A percentile compares a stretch with the other conserved stretches of the same genome.
Conservation (phyloP, 2,113 vertebrate genomes). For the Bujurquina vittata region DNA sequence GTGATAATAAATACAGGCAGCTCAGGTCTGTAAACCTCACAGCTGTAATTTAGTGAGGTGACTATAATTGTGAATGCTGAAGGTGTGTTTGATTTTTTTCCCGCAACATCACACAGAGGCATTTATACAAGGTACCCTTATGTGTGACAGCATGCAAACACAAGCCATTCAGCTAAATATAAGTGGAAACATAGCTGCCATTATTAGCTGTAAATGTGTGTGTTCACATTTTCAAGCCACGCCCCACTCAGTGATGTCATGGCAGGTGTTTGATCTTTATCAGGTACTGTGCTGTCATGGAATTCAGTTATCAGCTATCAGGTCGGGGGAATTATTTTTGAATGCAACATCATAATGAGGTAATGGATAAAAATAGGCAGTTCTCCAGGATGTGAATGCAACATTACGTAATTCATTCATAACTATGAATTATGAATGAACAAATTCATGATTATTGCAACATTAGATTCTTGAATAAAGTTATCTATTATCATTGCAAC, state of each 20-base stretch:
- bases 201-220: constrained; percentile 10
- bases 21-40: not conserved
- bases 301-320: constrained; percentile 7
- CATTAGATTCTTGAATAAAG: not conserved
- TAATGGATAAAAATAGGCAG: not conserved
- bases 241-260: constrained; percentile 30
- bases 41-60: not conserved
- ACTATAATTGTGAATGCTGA: not conserved
- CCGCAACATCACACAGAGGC: constrained; percentile 4
- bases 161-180: not conserved
- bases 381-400: not conserved
- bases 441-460: not conserved
- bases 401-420: not conserved
- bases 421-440: not conserved
- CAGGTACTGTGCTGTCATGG: constrained; percentile 10
- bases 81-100: constrained; percentile 14
- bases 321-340: not conserved
- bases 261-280: constrained; percentile 16
- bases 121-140: not conserved
- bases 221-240: not conserved
- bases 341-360: not conserved
- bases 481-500: not conserved
- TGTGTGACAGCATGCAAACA: not conserved
- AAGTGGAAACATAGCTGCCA: constrained; percentile 12
- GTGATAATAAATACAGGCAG: not conserved